A percentile compares a stretch with the other conserved stretches of the same genome.
Evolutionary conservation across 2,113 vertebrate species (phyloP).

Genomic region (Apteryx mantelli): DNA sequence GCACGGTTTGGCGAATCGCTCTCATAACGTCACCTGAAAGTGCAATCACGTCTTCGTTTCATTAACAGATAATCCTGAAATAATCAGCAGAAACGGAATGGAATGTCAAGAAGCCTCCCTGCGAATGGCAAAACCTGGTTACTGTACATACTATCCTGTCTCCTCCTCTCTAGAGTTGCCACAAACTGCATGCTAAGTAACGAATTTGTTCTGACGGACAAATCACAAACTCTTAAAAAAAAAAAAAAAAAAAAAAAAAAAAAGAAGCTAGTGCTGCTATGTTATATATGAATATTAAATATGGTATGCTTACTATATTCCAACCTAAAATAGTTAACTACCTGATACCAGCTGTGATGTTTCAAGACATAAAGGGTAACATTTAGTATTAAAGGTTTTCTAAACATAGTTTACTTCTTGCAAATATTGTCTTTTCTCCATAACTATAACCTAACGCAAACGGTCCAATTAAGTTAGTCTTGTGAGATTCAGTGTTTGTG

Average conservation of each 20-base stretch:
- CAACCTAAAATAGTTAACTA: slow-evolving; percentile 88
- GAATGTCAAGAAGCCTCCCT: slow-evolving; percentile 92
- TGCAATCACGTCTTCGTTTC: slow-evolving; percentile 64
- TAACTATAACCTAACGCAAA: slow-evolving; percentile 76
- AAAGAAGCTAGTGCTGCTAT: slow-evolving; percentile 86
- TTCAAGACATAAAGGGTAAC: slow-evolving; percentile 84
- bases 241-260: slow-evolving; percentile 29
- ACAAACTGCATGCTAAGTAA: slow-evolving; percentile 99
- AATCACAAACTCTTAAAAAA: slow-evolving; percentile 77
- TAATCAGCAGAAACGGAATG: slow-evolving; percentile 83
- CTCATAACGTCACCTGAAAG: background rate
- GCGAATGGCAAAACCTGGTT: slow-evolving; percentile 91
- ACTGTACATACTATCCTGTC: slow-evolving; percentile 96
- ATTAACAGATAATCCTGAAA: slow-evolving; percentile 98
- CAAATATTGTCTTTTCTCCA: slow-evolving; percentile 82
- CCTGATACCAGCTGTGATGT: slow-evolving; percentile 87
- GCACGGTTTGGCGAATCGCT: background rate
- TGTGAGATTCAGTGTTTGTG: slow-evolving; percentile 59
- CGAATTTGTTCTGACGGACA: slow-evolving; percentile 85
- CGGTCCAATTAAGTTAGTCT: slow-evolving; percentile 68
- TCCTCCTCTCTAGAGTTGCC: slow-evolving; percentile 94
- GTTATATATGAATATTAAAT: slow-evolving; percentile 88
- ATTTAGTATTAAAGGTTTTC: slow-evolving; percentile 84
- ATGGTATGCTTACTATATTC: slow-evolving; percentile 90
- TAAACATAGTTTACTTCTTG: slow-evolving; percentile 84